Conservation (phyloP, 37 sponge, comb jelly and placozoan species). For the Spongia lamella region DNA sequence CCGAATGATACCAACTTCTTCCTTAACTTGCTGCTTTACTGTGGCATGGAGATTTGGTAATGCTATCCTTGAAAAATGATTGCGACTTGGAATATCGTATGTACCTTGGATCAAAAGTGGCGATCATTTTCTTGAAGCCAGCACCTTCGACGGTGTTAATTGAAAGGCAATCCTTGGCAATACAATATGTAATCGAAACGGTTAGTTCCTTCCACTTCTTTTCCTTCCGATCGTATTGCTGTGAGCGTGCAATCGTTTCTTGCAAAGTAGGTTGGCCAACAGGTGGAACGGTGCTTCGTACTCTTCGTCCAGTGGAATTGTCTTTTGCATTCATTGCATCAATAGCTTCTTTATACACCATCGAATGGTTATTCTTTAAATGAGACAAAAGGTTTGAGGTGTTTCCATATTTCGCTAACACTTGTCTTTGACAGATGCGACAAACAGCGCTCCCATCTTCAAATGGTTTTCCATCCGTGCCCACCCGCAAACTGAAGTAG, state of each 20-base stretch:
- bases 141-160: slow-evolving; percentile 1
- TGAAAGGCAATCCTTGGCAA: slow-evolving; percentile 25
- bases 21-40: slow-evolving; percentile 9
- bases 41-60: slow-evolving; percentile 15
- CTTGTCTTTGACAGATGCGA: slow-evolving; percentile 7
- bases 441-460: slow-evolving; percentile 19
- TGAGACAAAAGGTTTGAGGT: slow-evolving; percentile 32
- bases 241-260: background rate
- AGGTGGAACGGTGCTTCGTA: background rate
- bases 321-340: slow-evolving; percentile 19
- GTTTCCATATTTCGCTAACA: slow-evolving; percentile 19
- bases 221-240: slow-evolving; percentile 14
- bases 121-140: background rate
- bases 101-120: slow-evolving; percentile 6
- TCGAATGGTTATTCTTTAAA: slow-evolving; percentile 13
- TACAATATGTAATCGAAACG: slow-evolving; percentile 27
- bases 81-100: slow-evolving; percentile 18
- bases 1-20: background rate
- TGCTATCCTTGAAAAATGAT: slow-evolving; percentile 26
- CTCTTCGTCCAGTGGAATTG: background rate
- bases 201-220: slow-evolving; percentile 40
- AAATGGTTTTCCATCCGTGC: slow-evolving; percentile 14
- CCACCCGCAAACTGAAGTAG: no score
- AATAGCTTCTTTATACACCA: slow-evolving; percentile 5
- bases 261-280: slow-evolving; percentile 16